Evolutionary conservation across 2,888 invertebrate species (phyloP), one percentile per base, ranked within the genome.

Genomic region (Hypercompe scribonia): DNA sequence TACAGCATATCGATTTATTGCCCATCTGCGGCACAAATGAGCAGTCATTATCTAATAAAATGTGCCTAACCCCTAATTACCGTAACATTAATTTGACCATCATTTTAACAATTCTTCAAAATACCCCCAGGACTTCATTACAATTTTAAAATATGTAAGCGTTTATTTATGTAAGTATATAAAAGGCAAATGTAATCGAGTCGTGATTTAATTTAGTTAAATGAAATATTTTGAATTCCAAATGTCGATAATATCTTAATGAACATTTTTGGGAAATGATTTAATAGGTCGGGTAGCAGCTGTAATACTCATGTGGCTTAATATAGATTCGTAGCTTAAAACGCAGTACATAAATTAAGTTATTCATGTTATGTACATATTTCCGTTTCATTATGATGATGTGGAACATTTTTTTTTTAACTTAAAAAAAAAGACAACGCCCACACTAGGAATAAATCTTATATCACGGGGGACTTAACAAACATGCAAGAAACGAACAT

Each of bases 21-120:
- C 80, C 84, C 79, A 82, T 81, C 78, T 84, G 84, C 81, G 81
- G 81, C 78, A 84, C 84, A 85, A 81, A 84, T 83, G 82, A 81
- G 79, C 81, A 84, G 86, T 83, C 81, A 86, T 86, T 87, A 88
- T 84, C 86, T 81, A 87, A 91, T 90, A 89, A 89, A 90, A 87
- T 83, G 72, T 73, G 81, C 84, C 80, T 79, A 84, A 89, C 86
- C 90, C 85, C 87, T 90, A 86, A 92, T 91, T 90, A 90, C 77
- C 74, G 54, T 68, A 76, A 83, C 87, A 88, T 92, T 90, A 92
- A 89, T 88, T 84, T 84, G 81, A 79, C 83, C 81, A 88, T 88
- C 87, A 85, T 88, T 88, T 88, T 86, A 88, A 87, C 87, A 86
- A 88, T 84, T 78, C 75, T 74, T 79, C 39, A 76, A 81, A 84